phyloP scores from a whole-genome alignment of 2,888 invertebrate genomes.

The Dysmachus trigonus region DNA sequence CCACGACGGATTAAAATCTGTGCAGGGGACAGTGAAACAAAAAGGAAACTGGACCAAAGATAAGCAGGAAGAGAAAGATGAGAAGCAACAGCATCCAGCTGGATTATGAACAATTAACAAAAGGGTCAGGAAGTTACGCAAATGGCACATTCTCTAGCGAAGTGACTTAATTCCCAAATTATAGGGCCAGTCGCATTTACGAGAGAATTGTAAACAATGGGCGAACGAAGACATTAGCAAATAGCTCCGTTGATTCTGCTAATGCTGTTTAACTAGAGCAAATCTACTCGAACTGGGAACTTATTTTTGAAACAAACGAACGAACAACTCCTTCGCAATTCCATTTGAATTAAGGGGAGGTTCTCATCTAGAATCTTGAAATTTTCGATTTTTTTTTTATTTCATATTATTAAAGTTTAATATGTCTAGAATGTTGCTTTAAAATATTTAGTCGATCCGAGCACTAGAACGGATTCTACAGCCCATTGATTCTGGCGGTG shows the following conservation, averaged over 20 bases:
- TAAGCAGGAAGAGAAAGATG: not conserved
- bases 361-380: no score
- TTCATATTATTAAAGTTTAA: no score
- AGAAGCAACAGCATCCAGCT: not conserved
- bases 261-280: not conserved
- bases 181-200: not conserved
- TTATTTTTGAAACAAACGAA: not conserved
- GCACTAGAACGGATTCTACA: no score
- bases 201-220: not conserved
- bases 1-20: not conserved
- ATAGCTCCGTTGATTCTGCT: not conserved
- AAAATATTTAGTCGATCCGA: no score
- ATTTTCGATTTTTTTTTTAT: no score
- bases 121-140: not conserved
- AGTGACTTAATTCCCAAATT: not conserved
- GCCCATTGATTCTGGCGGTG: no score
- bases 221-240: not conserved
- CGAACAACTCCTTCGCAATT: not conserved
- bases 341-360: not conserved
- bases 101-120: not conserved
- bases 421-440: no score
- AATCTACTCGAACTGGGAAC: not conserved
- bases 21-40: not conserved
- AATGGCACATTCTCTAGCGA: not conserved
- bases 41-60: not conserved